These are phyloP conservation scores for Neomorphus geoffroyi DNA, from an alignment of 2,797 vertebrate genomes.

Conservation along the genomic window DNA sequence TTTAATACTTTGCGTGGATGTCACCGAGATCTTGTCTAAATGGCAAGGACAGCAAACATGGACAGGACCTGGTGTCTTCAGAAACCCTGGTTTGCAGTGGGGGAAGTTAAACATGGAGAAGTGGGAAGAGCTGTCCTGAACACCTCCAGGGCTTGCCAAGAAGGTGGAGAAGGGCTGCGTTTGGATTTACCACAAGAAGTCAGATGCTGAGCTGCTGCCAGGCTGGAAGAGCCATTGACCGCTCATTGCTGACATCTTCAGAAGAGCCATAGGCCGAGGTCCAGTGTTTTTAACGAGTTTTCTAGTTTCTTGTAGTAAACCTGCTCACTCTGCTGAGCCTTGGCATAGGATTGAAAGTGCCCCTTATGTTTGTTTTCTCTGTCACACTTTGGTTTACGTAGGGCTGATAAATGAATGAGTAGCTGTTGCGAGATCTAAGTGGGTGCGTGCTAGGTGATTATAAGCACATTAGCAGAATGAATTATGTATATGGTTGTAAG, in stretches of 20 bases:
- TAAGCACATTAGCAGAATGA: background rate
- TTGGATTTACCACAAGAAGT: background rate
- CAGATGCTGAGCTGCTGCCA: background rate
- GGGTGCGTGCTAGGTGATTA: background rate
- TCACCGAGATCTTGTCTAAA: fast-evolving
- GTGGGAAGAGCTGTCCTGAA: background rate
- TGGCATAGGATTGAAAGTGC: fast-evolving
- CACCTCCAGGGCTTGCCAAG: background rate
- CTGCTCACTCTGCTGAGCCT: background rate
- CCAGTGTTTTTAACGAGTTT: fast-evolving
- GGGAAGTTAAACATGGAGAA: background rate
- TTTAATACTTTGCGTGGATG: background rate
- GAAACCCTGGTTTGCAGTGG: too few relatives aligned
- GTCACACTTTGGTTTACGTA: background rate
- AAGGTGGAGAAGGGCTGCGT: background rate
- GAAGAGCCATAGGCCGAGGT: fast-evolving
- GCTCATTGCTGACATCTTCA: fast-evolving
- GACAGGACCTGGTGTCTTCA: background rate
- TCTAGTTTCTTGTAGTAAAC: background rate
- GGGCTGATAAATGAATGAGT: background rate
- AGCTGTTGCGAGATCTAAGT: background rate
- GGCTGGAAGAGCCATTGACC: background rate
- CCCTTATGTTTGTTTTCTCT: background rate
- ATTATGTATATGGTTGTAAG: background rate
- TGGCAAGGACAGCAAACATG: background rate